Conservation (phyloP, 2,888 invertebrate genomes). For the Sycophila texana region DNA sequence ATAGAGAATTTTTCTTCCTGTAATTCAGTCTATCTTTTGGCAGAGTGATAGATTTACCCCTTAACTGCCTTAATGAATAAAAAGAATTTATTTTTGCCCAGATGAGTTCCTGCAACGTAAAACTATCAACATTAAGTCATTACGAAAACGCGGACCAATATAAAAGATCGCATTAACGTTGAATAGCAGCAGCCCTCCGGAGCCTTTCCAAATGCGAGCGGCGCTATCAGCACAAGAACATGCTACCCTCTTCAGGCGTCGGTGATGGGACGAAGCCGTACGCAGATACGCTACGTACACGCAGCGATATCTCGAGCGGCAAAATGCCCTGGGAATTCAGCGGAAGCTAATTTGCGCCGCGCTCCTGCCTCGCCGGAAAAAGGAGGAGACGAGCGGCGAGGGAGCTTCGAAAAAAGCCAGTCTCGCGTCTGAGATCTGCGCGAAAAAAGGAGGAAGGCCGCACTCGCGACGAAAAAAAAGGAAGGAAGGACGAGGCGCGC, state of each 20-base stretch:
- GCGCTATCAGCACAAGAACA: constrained; percentile 31
- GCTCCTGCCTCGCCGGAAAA: not conserved
- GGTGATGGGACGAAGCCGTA: not conserved
- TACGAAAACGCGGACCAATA: too few relatives aligned
- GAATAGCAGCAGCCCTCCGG: too few relatives aligned
- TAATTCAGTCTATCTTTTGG: too few relatives aligned
- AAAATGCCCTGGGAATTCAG: constrained; percentile 46
- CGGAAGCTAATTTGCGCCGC: constrained; percentile 53
- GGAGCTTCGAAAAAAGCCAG: constrained; percentile 4
- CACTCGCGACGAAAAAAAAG: not conserved
- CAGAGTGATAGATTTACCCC: too few relatives aligned
- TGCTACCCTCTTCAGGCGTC: not conserved
- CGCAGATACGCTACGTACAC: not conserved
- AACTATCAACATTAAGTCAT: too few relatives aligned
- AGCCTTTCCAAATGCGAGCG: not conserved
- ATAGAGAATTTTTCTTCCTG: too few relatives aligned
- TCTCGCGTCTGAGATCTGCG: not conserved
- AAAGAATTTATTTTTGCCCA: too few relatives aligned
- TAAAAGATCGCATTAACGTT: too few relatives aligned
- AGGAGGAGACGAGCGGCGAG: not conserved
- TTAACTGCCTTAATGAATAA: too few relatives aligned
- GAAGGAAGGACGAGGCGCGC: not conserved
- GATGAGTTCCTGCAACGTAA: too few relatives aligned
- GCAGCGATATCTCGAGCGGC: constrained; percentile 18
- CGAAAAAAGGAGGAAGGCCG: not conserved